Base-by-base conservation (phyloP, 2,888 invertebrate species). In the Brachylomia viminalis region DNA sequence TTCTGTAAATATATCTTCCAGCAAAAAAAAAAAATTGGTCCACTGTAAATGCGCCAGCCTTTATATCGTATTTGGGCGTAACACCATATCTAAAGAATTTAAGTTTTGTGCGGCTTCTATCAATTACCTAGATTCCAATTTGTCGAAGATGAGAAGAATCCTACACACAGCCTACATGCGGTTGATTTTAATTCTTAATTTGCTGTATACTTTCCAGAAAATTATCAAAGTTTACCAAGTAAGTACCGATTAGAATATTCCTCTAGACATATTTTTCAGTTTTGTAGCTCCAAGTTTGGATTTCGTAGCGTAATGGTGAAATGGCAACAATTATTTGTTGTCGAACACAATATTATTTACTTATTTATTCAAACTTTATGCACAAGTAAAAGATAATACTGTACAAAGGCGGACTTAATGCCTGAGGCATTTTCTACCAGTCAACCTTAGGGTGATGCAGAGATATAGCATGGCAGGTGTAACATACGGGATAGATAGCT, bases 141-240 rank as follows among this genome's bases (percentile, higher is more conserved):
- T 89, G 6, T 69, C 90, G 8, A 90, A 87, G 79, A 68, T 80
- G 5, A 78, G 84, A 54, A 90, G 76, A 89, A 66, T 77, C 42
- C 54, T 93, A 13, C 92, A 94, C 68, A 84, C 79, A 5, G 75
- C 87, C 23, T 94, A 91, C 72, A 93, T 91, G 90, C 62, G 80
- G 20, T 65, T 90, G 20, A 84, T 90, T 59, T 85, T 93, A n/a
- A 76, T 75, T 59, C 84, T 92, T 23, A 84, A 91, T 61, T 68
- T 89, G 23, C 30, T 93, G 7, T 94, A 91, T 75, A 91, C 90
- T 5, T 42, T 87, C 27, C 93, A 93, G 77, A 92, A 94, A 82
- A 89, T 90, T 7, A 74, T 93, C 5, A 90, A 92, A 80, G 86
- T 93, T 75, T 90, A 91, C 82, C 85, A 93, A 89, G 94, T 94